Percentiles rank a stretch among this genome's conserved stretches.
Conservation (phyloP, 2,797 vertebrate genomes). For the Trichosurus vulpecula region DNA sequence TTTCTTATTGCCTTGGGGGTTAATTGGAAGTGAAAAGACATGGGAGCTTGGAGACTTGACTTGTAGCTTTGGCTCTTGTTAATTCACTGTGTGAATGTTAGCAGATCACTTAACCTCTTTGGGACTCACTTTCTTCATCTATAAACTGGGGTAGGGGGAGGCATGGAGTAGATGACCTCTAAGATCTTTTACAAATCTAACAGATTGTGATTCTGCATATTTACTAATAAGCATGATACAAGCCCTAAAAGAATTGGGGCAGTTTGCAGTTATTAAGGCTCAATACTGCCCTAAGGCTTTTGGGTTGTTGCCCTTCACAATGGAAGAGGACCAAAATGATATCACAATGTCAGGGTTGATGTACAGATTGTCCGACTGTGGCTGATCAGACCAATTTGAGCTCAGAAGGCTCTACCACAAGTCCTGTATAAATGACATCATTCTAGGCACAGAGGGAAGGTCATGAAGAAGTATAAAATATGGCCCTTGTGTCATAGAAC, state of each 20-base stretch:
- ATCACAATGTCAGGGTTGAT: not conserved
- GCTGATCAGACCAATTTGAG: not conserved
- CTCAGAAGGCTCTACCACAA: not conserved
- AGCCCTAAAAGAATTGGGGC: not conserved
- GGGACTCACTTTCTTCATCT: constrained; percentile 38
- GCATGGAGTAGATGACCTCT: not conserved
- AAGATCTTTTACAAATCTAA: not conserved
- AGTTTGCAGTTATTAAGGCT: not conserved
- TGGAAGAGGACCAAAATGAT: not conserved
- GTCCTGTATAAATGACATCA: not conserved
- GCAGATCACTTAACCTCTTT: not conserved
- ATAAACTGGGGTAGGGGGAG: not conserved
- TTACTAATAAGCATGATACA: not conserved
- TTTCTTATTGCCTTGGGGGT: constrained; percentile 16
- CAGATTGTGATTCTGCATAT: not conserved
- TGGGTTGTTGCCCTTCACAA: not conserved
- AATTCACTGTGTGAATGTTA: not conserved
- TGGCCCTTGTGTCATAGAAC: not conserved
- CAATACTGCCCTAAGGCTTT: not conserved
- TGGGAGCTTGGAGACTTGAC: not conserved
- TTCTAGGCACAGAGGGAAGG: not conserved
- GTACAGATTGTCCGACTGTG: not conserved
- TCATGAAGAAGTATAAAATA: not conserved
- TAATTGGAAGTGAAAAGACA: not conserved
- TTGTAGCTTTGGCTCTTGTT: constrained; percentile 4